Conservation (phyloP, 2,113 vertebrate species). For the Pionites leucogaster region DNA sequence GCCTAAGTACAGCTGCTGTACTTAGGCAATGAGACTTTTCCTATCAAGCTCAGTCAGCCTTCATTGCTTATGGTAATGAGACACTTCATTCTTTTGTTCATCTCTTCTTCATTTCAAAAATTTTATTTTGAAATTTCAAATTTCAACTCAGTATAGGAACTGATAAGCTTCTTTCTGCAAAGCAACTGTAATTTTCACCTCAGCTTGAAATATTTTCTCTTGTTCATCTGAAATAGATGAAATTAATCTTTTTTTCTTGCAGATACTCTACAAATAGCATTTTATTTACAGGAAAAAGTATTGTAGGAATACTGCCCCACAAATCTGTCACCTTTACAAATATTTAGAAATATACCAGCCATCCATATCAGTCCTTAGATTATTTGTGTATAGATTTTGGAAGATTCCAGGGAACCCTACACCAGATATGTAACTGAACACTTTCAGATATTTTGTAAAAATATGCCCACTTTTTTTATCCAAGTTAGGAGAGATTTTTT, state of each 20-base stretch:
- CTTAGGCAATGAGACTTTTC: not conserved
- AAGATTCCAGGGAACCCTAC: not conserved
- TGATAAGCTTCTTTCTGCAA: not conserved
- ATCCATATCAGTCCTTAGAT: not conserved
- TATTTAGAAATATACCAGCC: not conserved
- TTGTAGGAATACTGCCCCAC: not conserved
- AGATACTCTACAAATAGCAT: not conserved
- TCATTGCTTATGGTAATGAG: constrained; percentile 15
- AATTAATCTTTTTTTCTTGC: not conserved
- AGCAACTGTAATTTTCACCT: not conserved
- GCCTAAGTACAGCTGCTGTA: not conserved
- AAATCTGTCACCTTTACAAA: not conserved
- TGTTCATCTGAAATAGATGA: not conserved
- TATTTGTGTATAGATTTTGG: not conserved
- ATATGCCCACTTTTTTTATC: not conserved
- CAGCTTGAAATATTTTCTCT: not conserved
- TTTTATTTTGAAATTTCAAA: not conserved
- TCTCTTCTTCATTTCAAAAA: not conserved
- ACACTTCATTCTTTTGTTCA: not conserved
- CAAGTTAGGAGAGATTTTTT: not conserved
- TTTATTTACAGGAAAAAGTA: not conserved
- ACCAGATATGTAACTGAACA: not conserved
- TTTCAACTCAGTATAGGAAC: not conserved
- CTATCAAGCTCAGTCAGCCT: not conserved
- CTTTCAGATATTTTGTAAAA: not conserved